These are phyloP conservation scores for Anoncus sp. DNA, from an alignment of 2,888 invertebrate species.

Conservation along the genomic window DNA sequence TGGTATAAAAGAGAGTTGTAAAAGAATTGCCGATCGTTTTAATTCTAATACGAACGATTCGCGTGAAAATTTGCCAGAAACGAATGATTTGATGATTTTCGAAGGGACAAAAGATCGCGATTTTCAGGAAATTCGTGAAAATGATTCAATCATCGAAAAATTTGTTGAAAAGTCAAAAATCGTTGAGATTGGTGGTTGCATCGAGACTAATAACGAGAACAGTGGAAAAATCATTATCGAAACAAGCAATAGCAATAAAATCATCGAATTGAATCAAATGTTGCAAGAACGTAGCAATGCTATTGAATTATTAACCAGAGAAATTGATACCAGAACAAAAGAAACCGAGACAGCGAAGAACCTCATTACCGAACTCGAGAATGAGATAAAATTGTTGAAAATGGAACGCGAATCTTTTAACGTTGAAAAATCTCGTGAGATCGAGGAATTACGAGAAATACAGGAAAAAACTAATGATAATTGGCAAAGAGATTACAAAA, in stretches of 20 bases:
- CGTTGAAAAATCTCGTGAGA: conserved; percentile 69
- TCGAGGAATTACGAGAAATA: conserved; percentile 66
- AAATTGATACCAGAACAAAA: conserved; percentile 66
- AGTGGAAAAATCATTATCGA: conserved; percentile 1
- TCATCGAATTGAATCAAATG: conserved; percentile 72
- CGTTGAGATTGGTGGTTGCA: too few relatives aligned
- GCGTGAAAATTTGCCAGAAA: too few relatives aligned
- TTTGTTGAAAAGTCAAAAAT: conserved; percentile 9
- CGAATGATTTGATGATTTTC: too few relatives aligned
- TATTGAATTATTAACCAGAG: conserved; percentile 72
- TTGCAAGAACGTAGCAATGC: conserved; percentile 72
- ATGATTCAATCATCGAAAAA: too few relatives aligned
- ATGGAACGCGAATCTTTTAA: conserved; percentile 66
- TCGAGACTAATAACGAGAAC: too few relatives aligned
- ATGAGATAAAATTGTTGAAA: conserved; percentile 67
- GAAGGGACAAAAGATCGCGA: too few relatives aligned
- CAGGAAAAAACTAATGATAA: conserved; percentile 67
- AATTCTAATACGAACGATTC: too few relatives aligned
- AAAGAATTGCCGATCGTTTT: too few relatives aligned
- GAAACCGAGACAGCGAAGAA: conserved; percentile 62
- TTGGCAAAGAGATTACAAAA: conserved; percentile 68
- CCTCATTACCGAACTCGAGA: conserved; percentile 66
- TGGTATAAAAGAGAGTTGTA: conserved; percentile 71
- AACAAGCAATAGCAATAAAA: conserved; percentile 66
- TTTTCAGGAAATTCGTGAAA: neutral